Evolutionary conservation across 2,888 invertebrate species (phyloP), one percentile per base, ranked within the genome.

Genomic region (Anagyrus pseudococci): DNA sequence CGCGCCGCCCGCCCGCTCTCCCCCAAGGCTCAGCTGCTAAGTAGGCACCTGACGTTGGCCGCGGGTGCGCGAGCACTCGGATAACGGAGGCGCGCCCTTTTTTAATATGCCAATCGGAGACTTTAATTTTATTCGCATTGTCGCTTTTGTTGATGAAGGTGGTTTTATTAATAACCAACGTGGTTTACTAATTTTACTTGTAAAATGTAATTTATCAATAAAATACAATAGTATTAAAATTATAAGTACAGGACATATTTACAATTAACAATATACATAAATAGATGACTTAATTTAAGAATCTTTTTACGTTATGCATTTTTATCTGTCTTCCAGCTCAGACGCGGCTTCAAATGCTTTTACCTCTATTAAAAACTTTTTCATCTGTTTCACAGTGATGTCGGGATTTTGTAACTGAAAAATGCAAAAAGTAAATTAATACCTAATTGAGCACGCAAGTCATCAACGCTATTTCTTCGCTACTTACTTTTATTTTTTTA

Each of bases 361-460:
- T 10, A 67, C 26, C 2, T 64, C 64, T 48, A 52, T 61, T 17
- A 67, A 20, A 25, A 40, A 6, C 3, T 67, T 62, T 23, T 67
- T 64, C 20, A 67, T 43, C 49, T 64, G 58, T 1, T 23, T 33
- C 1, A 67, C 61, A 4, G 61, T 61, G 7, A 64, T 58, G 37
- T 67, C 53, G 4, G 67, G 67, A 20, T 62, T 37, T 44, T 58
- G 58, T 33, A 67, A 58, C 67, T 64, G 20, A 41, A 41, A 46
- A 25, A 47, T 19, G 33, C 22, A 54, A 49, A 20, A 8, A 33
- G 26, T 50, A 20, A 22, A 20, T 13, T 15, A 56, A 1, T 22
- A n/a, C n/a, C n/a, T n/a, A 43, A 23, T 15, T 48, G 6, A 26
- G 19, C n/a, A 4, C 29, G 37, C 2, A 50, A 13, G 22, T 37